These are phyloP conservation scores for Drosophila paranaensis DNA, from an alignment of 2,888 invertebrate species.

Conservation along the genomic window DNA sequence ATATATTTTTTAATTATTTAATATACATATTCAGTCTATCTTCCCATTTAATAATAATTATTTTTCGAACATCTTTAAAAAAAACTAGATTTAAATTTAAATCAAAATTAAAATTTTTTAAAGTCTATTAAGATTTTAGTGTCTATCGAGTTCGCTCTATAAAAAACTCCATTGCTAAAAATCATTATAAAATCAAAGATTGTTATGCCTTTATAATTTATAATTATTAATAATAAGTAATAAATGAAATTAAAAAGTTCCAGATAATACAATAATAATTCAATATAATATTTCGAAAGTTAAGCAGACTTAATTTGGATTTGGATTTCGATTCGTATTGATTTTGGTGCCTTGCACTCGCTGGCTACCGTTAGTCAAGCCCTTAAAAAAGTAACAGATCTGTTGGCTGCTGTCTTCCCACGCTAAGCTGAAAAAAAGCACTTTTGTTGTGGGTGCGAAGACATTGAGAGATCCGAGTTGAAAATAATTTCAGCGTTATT, in stretches of 20 bases:
- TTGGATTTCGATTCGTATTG: constrained; percentile 17
- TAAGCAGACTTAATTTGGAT: constrained; percentile 8
- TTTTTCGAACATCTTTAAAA: too few species aligned
- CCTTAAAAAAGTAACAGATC: constrained; percentile 8
- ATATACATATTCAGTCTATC: too few species aligned
- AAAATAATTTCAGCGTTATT: constrained; percentile 76
- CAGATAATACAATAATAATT: constrained; percentile 31
- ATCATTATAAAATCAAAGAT: constrained; percentile 10
- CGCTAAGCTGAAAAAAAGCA: constrained; percentile 32
- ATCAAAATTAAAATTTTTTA: too few species aligned
- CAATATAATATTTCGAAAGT: constrained; percentile 32
- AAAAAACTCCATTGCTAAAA: neutral
- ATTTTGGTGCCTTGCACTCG: constrained; percentile 27
- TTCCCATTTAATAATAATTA: too few species aligned
- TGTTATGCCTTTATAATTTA: constrained; percentile 49
- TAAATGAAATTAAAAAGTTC: neutral
- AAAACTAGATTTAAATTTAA: too few species aligned
- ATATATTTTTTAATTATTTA: too few species aligned
- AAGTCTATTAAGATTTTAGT: neutral
- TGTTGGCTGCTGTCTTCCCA: constrained; percentile 46
- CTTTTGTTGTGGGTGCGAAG: constrained; percentile 62
- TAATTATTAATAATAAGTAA: constrained; percentile 46
- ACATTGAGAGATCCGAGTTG: constrained; percentile 60
- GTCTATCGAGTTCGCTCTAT: neutral
- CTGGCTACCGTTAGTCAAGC: constrained; percentile 36